These are phyloP conservation scores for Lasaia peninsularis DNA, from an alignment of 1,140 invertebrate species.

Conservation along the genomic window DNA sequence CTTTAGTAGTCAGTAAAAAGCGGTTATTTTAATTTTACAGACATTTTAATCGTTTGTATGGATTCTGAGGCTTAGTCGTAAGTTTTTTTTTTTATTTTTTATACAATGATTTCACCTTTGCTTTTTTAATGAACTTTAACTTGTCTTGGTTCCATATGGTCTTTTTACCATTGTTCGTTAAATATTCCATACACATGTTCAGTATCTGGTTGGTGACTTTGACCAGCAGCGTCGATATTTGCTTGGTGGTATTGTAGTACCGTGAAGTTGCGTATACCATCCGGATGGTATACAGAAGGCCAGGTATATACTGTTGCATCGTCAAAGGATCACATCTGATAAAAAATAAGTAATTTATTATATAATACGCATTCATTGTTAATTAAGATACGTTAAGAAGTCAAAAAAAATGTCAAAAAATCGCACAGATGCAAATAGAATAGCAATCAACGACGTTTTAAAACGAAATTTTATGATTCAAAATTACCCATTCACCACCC, in stretches of 20 bases:
- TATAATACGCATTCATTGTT: neutral
- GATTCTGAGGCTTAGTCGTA: too few relatives aligned
- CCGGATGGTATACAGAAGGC: constrained; percentile 84
- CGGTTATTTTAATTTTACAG: too few relatives aligned
- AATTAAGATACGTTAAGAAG: too few relatives aligned
- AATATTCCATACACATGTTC: constrained; percentile 82
- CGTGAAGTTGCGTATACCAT: constrained; percentile 92
- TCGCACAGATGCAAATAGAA: too few relatives aligned
- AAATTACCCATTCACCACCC: too few relatives aligned
- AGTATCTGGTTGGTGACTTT: constrained; percentile 90
- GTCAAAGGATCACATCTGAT: constrained; percentile 81
- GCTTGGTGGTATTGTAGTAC: constrained; percentile 90
- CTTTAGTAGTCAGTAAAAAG: too few relatives aligned
- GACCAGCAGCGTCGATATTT: constrained; percentile 86
- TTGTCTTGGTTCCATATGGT: constrained; percentile 86
- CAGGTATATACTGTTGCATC: constrained; percentile 83
- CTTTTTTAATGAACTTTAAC: constrained; percentile 82
- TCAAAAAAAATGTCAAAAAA: too few relatives aligned
- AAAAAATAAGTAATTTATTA: neutral
- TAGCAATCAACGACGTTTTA: too few relatives aligned
- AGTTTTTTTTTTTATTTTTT: too few relatives aligned
- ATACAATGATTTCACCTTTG: constrained; percentile 81
- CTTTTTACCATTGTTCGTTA: constrained; percentile 81
- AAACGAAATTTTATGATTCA: too few relatives aligned
- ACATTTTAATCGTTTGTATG: too few relatives aligned